Base-by-base conservation (phyloP, 2,113 vertebrate species). In the Corythornis vintsioides region DNA sequence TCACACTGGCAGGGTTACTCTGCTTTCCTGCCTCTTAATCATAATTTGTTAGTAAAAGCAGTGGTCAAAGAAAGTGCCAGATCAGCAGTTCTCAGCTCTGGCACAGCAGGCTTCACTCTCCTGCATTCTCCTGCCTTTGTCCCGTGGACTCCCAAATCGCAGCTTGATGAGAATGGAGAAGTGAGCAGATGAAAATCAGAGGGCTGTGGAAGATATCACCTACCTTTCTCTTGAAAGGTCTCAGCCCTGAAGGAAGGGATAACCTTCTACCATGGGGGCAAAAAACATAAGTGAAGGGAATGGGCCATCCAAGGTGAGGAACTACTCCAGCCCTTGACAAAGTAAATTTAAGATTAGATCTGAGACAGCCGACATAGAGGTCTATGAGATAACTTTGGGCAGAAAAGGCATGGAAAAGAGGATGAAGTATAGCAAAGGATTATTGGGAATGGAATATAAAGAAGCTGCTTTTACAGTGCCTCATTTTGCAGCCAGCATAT, bases 1-100 rank as follows among this genome's bases (percentile, higher is more conserved):
- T 67, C 52, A 20, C 64, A 20, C 31, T 77, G 83, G 56, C 91
- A 90, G 76, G 40, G 65, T 74, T 88, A 92, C 7, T 15, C 71
- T 94, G 56, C 55, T 85, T 85, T 76, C 55, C 28, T 71, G 72
- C 67, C 72, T 74, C 92, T 92, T 94, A 92, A 92, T 94, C 84
- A 25, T 76, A 45, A 88, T 94, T 95, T 94, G 92, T 88, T 91
- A 91, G 94, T 85, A 82, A 95, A 95, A 92, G 64, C 85, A 83
- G 91, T 85, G 83, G 88, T 77, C 94, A 89, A n/a, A 85, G 63
- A 77, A 94, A 85, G 29, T 66, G 84, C 91, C 72, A 29, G 81
- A 90, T 89, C 89, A 91, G 35, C 87, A 76, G 29, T 87, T 92
- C 47, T 91, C 59, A 66, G 3, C 75, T 45, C 40, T 78, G 63